phyloP scores from a whole-genome alignment of 1,140 invertebrate species.

The Hyphantria cunea region DNA sequence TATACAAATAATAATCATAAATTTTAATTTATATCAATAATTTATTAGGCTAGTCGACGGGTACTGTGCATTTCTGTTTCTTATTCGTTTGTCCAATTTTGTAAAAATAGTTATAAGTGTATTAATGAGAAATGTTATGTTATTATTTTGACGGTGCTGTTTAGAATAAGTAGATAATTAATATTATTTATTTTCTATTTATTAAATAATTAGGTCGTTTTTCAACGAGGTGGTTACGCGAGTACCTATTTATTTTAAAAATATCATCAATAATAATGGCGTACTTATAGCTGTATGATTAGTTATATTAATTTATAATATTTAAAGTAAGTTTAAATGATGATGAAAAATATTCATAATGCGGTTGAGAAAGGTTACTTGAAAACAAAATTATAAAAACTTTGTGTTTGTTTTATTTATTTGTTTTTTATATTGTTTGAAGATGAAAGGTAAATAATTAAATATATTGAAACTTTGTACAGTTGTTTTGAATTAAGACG shows the following conservation, averaged over 20 bases:
- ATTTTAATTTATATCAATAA: conserved; percentile 38
- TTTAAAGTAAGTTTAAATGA: conserved; percentile 32
- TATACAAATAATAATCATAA: conserved; percentile 38
- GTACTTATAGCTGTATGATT: conserved; percentile 39
- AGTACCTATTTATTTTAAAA: conserved; percentile 60
- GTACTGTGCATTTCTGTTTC: conserved; percentile 72
- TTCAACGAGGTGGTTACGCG: conserved; percentile 67
- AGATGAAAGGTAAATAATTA: conserved; percentile 14
- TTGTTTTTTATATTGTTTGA: conserved; percentile 8
- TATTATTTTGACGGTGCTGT: conserved; percentile 53
- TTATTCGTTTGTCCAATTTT: conserved; percentile 72
- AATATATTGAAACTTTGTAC: conserved; percentile 18
- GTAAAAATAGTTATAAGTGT: conserved; percentile 60
- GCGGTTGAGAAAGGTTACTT: conserved; percentile 31
- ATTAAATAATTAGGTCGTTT: conserved; percentile 30
- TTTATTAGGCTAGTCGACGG: conserved; percentile 77
- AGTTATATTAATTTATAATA: conserved; percentile 37
- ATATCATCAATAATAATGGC: conserved; percentile 40
- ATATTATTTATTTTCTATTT: conserved; percentile 42
- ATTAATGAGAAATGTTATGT: no score
- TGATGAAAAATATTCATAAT: conserved; percentile 46
- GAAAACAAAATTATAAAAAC: conserved; percentile 31
- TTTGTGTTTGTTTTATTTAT: conserved; percentile 26
- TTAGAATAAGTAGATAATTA: conserved; percentile 48
- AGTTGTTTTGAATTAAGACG: neutral